Percentiles rank a stretch among this genome's conserved stretches.
Conservation (phyloP, 2,888 invertebrate genomes). For the Hipparchia semele region DNA sequence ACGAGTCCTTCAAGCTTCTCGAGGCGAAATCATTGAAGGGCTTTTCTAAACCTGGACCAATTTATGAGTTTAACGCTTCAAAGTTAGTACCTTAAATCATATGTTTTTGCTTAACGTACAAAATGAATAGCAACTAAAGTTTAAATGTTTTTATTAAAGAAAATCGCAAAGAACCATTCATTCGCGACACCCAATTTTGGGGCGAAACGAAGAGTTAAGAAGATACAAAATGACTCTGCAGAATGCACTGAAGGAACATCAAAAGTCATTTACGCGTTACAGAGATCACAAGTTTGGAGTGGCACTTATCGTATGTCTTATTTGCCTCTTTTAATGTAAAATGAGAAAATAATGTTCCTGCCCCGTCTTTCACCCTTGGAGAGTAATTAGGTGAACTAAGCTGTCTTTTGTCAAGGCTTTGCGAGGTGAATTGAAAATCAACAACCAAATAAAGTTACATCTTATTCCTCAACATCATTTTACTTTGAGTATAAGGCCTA, state of each 20-base stretch:
- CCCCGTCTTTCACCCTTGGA: too few relatives aligned
- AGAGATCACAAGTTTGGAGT: conserved; percentile 58
- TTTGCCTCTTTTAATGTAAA: background rate
- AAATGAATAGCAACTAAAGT: background rate
- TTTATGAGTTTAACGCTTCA: conserved; percentile 82
- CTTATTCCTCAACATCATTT: too few relatives aligned
- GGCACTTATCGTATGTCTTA: conserved; percentile 52
- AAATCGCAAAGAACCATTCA: conserved; percentile 23
- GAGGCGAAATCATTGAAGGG: conserved; percentile 83
- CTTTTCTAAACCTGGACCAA: conserved; percentile 83
- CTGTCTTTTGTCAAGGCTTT: too few relatives aligned
- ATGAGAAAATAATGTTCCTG: too few relatives aligned
- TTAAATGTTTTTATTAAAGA: background rate
- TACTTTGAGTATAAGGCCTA: too few relatives aligned
- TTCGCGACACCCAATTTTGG: conserved; percentile 72
- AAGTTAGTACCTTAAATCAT: conserved; percentile 44
- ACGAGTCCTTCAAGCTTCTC: conserved; percentile 83
- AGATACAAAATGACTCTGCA: conserved; percentile 49
- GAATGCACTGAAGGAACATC: conserved; percentile 54
- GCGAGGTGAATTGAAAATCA: too few relatives aligned
- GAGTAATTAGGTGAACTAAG: too few relatives aligned
- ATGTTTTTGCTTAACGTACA: background rate
- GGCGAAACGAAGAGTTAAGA: conserved; percentile 71
- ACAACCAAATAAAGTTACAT: too few relatives aligned
- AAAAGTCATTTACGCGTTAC: conserved; percentile 54